These are phyloP conservation scores for Thymallus thymallus DNA, from an alignment of 2,113 vertebrate species.

Conservation along the genomic window DNA sequence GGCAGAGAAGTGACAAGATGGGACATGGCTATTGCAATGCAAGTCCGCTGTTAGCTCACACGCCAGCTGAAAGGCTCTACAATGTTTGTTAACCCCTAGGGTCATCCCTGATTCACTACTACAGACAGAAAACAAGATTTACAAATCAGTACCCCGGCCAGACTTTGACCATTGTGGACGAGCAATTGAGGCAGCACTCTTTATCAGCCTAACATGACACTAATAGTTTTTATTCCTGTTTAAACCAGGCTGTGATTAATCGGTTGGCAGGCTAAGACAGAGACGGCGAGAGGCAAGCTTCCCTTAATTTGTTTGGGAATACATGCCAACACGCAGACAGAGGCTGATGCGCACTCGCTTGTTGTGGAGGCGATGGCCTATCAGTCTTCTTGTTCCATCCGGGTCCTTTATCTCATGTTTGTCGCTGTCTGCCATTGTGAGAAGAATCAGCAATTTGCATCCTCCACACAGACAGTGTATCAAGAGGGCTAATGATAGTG, in stretches of 20 bases:
- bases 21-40: constrained; percentile 89
- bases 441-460: constrained; percentile 70
- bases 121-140: constrained; percentile 98
- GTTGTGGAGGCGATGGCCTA: constrained; percentile 84
- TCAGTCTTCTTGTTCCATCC: constrained; percentile 86
- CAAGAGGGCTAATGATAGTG: constrained; percentile 64
- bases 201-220: constrained; percentile 97
- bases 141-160: constrained; percentile 94
- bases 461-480: constrained; percentile 51
- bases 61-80: constrained; percentile 90
- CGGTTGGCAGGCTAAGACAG: constrained; percentile 88
- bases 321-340: constrained; percentile 84
- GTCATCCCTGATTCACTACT: constrained; percentile 96
- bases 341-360: constrained; percentile 90
- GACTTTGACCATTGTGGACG: constrained; percentile 86
- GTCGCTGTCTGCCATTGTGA: constrained; percentile 62
- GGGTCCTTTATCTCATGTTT: constrained; percentile 84
- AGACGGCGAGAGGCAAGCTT: constrained; percentile 86
- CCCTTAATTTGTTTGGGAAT: constrained; percentile 95
- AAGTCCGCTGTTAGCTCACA: constrained; percentile 75
- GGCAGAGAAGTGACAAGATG: constrained; percentile 89
- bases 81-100: constrained; percentile 97
- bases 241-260: constrained; percentile 97
- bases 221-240: constrained; percentile 96
- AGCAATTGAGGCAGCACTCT: constrained; percentile 88